These are phyloP conservation scores for Hyposoter dolosus DNA, from an alignment of 2,888 invertebrate species.

Conservation along the genomic window DNA sequence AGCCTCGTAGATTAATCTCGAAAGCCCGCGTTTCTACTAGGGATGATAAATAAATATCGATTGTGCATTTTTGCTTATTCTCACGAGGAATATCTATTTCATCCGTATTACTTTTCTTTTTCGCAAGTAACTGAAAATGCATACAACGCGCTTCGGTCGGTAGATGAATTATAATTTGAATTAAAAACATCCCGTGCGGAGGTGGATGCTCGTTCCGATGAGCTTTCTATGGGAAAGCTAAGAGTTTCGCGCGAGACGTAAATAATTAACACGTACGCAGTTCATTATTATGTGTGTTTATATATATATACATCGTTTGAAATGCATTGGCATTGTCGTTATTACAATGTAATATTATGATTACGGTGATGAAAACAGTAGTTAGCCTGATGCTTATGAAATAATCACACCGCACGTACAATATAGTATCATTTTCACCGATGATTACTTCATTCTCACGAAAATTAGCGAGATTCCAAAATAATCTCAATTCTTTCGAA, in stretches of 20 bases:
- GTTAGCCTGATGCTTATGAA: constrained; percentile 61
- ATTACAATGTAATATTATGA: constrained; percentile 66
- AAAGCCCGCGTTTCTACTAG: too few relatives aligned
- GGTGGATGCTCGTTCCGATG: too few relatives aligned
- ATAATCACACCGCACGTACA: constrained; percentile 57
- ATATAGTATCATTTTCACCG: constrained; percentile 52
- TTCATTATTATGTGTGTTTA: constrained; percentile 29
- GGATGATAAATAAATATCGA: too few relatives aligned
- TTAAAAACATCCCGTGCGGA: too few relatives aligned
- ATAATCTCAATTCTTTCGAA: not conserved
- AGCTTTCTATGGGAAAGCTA: too few relatives aligned
- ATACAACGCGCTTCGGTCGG: too few relatives aligned
- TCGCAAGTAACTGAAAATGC: constrained; percentile 37
- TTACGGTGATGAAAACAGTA: constrained; percentile 62
- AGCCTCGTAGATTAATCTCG: too few relatives aligned
- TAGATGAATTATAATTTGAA: too few relatives aligned
- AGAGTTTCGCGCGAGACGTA: constrained; percentile 50
- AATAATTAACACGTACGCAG: constrained; percentile 42
- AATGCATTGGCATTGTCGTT: constrained; percentile 72
- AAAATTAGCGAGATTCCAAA: not conserved
- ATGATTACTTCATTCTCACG: constrained; percentile 41
- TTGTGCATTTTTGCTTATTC: too few relatives aligned
- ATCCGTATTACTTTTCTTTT: constrained; percentile 4
- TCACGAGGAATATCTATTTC: constrained; percentile 57
- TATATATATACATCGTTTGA: constrained; percentile 70